Evolutionary conservation across 2,797 vertebrate species (phyloP), one percentile per base, ranked within the genome.

Genomic region (Anas bahamensis): DNA sequence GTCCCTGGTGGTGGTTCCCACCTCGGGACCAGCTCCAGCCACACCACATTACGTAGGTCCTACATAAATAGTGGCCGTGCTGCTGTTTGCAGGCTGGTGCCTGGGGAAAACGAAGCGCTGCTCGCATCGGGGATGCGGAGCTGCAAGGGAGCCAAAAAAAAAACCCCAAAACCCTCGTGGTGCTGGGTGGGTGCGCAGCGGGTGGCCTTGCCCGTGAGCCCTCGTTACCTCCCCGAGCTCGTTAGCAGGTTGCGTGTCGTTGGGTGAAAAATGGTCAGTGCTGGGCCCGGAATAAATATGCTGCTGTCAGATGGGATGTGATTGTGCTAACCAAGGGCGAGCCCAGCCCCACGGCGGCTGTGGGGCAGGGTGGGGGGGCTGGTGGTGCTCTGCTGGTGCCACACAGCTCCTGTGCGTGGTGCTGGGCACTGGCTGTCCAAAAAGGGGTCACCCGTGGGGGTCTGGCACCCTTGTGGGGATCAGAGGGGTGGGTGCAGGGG

Each of bases 251-350:
- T 22, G 72, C 14, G 69, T 96, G 93, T 97, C 61, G 23, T 90
- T 88, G 96, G 94, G 97, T 97, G 97, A 96, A 88, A 96, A 97
- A 90, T 53, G 89, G 92, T 83, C 91, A 78, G 95, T 68, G 50
- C 89, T 64, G 19, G 96, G 81, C 73, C 53, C 5, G 95, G 90
- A 76, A 95, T 96, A 97, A 98, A 97, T 96, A 75, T 76, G 55
- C 75, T 13, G 89, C 98, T 98, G 98, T 98, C 98, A 97, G 89
- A 3, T 68, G 82, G 97, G 97, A 98, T 96, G 94, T 97, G 97
- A 98, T 98, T 37, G 96, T 56, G 71, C 84, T 98, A 98, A 98
- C 81, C 95, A 98, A 94, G 94, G 96, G 86, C 9, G 31, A 92
- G 35, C 91, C 0, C 37, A 93, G 76, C 77, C 77, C 76, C 0